Evolutionary conservation across 2,113 vertebrate genomes (phyloP), one percentile per base, ranked within the genome.

Genomic region (Orycteropus afer): DNA sequence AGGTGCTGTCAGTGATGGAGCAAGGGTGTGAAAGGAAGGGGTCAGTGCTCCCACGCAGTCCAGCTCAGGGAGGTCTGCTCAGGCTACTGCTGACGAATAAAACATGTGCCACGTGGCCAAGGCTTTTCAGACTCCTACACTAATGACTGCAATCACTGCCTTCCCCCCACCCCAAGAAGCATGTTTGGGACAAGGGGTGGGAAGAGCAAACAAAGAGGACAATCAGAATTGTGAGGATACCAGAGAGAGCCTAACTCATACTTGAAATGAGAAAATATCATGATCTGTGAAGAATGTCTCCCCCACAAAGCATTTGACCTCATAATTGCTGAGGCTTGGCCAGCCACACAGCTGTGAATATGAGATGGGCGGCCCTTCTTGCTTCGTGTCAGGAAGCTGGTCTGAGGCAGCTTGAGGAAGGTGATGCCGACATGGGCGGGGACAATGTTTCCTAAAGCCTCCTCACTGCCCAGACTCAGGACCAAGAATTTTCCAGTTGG

Each of bases 251-350:
- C 45, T n/a, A 51, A 61, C 77, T 95, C 55, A 1, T 11, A 61
- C 37, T 27, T 12, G 32, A 90, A 53, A 47, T 59, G 76, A 32
- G 90, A 45, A 81, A 86, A 82, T 14, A 63, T 3, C 29, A 10
- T 53, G 73, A 76, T 90, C 73, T 23, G 22, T 2, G n/a, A 95
- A 95, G 92, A 94, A 79, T 32, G 22, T 55, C 67, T 74, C 86
- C 83, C 81, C n/a, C 51, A 90, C 81, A 87, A 29, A 90, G 85
- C 22, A 7, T 13, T 25, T 0, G 18, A 47, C 73, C 27, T 8
- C 15, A 76, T 71, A 34, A 3, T 12, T 61, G 59, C 61, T 13
- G 0, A 32, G 80, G 25, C n/a, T 34, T 86, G 74, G 90, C 83
- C 0, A 0, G 18, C 32, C 81, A 34, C 18, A 85, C 27, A 40